Percentiles rank a stretch among this genome's conserved stretches.
Evolutionary conservation across 1,140 invertebrate species (phyloP).

Genomic region (Himalopsyche phryganea): DNA sequence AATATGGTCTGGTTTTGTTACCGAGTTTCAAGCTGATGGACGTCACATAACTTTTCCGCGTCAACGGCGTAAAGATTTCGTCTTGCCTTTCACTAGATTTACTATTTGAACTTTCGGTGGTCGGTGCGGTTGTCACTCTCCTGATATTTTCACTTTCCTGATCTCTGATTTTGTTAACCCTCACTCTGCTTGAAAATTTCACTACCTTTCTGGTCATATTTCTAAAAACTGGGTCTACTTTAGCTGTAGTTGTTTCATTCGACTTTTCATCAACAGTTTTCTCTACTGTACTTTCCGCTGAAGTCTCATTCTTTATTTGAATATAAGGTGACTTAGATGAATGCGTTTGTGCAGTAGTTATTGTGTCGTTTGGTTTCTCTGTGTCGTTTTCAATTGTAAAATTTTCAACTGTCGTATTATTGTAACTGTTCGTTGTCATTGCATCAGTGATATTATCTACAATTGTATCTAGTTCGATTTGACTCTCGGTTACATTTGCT

Average conservation of each 20-base stretch:
- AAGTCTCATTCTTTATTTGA: background rate
- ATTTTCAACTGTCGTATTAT: constrained; percentile 9
- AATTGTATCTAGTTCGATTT: background rate
- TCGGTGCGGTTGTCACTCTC: background rate
- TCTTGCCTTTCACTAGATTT: constrained; percentile 3
- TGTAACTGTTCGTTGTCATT: too few relatives aligned
- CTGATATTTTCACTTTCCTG: too few relatives aligned
- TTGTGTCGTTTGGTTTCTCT: constrained; percentile 18
- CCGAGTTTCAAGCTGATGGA: constrained; percentile 43
- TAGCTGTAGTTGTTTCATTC: too few relatives aligned
- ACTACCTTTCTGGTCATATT: too few relatives aligned
- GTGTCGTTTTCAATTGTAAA: constrained; percentile 29
- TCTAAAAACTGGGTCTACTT: too few relatives aligned
- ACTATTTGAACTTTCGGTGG: constrained; percentile 12
- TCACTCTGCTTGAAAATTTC: too few relatives aligned
- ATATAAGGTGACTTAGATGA: background rate
- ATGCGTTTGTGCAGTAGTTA: background rate
- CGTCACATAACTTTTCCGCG: constrained; percentile 42
- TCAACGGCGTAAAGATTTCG: constrained; percentile 28
- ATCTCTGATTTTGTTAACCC: too few relatives aligned
- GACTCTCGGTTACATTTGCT: background rate
- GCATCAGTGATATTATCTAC: too few relatives aligned
- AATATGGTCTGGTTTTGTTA: constrained; percentile 30
- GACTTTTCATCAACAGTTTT: too few relatives aligned
- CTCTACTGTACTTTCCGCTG: too few relatives aligned